These are phyloP conservation scores for Nemapogon koenigi DNA, from an alignment of 2,888 invertebrate genomes.

Conservation along the genomic window DNA sequence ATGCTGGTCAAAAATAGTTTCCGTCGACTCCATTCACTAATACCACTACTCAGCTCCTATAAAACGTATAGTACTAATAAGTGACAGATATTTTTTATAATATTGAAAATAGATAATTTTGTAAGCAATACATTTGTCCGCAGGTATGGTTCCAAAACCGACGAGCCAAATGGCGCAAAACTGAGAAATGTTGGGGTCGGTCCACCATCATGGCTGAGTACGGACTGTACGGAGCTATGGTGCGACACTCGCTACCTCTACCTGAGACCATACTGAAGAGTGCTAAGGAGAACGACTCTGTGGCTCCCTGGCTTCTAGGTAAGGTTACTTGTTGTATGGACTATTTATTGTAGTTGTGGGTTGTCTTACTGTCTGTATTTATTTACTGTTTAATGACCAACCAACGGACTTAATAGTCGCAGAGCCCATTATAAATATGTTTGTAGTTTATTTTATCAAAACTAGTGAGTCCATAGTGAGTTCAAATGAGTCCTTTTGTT, in stretches of 20 bases:
- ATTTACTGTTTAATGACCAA: too few relatives aligned
- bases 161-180: constrained; percentile 98
- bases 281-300: constrained; percentile 95
- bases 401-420: too few relatives aligned
- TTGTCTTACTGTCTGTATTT: too few relatives aligned
- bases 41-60: background rate
- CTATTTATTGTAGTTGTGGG: too few relatives aligned
- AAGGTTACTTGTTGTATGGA: too few relatives aligned
- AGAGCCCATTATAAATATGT: too few relatives aligned
- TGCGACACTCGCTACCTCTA: constrained; percentile 95
- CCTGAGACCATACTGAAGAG: constrained; percentile 98
- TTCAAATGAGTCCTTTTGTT: constrained; percentile 54
- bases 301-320: constrained; percentile 99
- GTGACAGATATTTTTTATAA: too few relatives aligned
- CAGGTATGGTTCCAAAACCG: constrained; percentile 99
- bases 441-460: too few relatives aligned
- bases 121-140: constrained; percentile 23
- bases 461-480: background rate
- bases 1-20: too few relatives aligned
- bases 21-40: constrained; percentile 11
- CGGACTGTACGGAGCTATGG: constrained; percentile 99
- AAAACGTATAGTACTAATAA: background rate
- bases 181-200: constrained; percentile 99
- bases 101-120: constrained; percentile 4
- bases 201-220: constrained; percentile 99